Evolutionary conservation across 2,113 vertebrate genomes (phyloP).

Genomic region (Muscicapa adusta): DNA sequence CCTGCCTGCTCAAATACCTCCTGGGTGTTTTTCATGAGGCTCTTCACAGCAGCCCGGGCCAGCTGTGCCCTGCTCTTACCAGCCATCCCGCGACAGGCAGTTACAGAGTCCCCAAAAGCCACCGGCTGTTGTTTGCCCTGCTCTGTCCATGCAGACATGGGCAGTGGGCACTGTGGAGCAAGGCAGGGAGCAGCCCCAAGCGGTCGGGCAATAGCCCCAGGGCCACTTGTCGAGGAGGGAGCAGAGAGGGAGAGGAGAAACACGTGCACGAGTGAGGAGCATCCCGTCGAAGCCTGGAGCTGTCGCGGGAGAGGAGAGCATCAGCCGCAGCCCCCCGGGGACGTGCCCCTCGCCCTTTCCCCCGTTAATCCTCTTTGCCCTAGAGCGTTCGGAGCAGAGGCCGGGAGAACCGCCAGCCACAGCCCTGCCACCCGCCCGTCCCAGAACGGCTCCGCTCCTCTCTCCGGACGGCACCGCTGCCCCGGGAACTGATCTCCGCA

Average conservation of each 20-base stretch:
- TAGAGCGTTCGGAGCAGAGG: conserved; percentile 53
- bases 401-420: conserved; percentile 45
- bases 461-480: conserved; percentile 11
- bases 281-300: background rate
- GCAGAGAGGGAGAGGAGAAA: background rate
- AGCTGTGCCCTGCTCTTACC: background rate
- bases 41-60: background rate
- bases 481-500: conserved; percentile 32
- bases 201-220: background rate
- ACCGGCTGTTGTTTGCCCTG: accelerated
- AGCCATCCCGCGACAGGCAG: background rate
- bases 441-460: conserved; percentile 46
- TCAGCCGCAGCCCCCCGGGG: background rate
- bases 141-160: background rate
- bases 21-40: background rate
- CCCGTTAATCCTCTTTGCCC: conserved; percentile 58
- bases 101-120: background rate
- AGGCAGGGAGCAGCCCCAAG: background rate
- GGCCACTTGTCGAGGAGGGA: background rate
- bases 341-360: background rate
- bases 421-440: conserved; percentile 30
- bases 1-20: background rate
- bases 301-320: background rate
- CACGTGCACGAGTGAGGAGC: accelerated
- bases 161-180: background rate